phyloP scores from a whole-genome alignment of 2,797 vertebrate species.

The Meriones psammophilus region DNA sequence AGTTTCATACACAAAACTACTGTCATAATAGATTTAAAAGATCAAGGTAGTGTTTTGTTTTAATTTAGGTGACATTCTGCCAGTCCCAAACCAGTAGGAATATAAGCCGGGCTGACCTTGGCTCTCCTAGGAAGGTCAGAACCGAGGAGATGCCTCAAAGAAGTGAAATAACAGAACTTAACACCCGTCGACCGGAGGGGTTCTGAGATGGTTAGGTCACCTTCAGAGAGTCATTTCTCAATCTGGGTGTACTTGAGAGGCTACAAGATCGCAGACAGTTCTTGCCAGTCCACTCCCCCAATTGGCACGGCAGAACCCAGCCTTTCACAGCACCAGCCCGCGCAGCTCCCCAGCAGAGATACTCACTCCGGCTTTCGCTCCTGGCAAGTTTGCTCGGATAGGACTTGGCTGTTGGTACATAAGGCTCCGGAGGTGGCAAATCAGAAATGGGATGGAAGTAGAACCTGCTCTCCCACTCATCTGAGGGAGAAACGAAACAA shows the following conservation, averaged over 20 bases:
- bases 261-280: not conserved
- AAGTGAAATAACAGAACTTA: slow-evolving; percentile 54
- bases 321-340: not conserved
- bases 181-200: not conserved
- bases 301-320: not conserved
- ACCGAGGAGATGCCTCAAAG: slow-evolving; percentile 24
- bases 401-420: slow-evolving; percentile 92
- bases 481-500: slow-evolving; percentile 85
- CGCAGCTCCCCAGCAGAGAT: slow-evolving; percentile 35
- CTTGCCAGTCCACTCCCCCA: not conserved
- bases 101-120: slow-evolving; percentile 35
- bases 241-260: not conserved
- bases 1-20: slow-evolving; percentile 47
- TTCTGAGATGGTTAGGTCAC: slow-evolving; percentile 13
- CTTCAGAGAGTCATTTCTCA: slow-evolving; percentile 19
- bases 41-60: slow-evolving; percentile 53
- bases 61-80: slow-evolving; percentile 46
- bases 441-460: slow-evolving; percentile 96
- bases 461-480: slow-evolving; percentile 98
- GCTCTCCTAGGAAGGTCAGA: slow-evolving; percentile 52
- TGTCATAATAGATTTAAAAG: slow-evolving; percentile 55
- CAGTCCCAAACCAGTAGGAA: not conserved
- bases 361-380: slow-evolving; percentile 93
- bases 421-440: slow-evolving; percentile 97
- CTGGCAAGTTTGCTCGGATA: slow-evolving; percentile 96